Evolutionary conservation across 2,113 vertebrate genomes (phyloP).

Genomic region (Podarcis muralis): DNA sequence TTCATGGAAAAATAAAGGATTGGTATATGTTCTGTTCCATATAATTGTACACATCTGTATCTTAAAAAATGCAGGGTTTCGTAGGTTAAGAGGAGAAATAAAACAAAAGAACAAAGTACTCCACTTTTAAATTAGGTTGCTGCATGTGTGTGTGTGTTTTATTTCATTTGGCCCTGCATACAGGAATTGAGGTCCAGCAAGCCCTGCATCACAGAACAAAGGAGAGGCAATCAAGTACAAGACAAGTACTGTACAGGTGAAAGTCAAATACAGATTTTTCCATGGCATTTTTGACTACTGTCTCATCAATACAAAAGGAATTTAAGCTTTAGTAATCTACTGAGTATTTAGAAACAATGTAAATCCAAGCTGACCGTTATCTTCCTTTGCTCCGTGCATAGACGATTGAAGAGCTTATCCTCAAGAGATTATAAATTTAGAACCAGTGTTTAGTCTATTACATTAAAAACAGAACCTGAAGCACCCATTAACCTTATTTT

Average conservation of each 20-base stretch:
- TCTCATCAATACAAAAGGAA: background rate
- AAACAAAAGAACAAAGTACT: background rate
- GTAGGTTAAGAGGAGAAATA: too few relatives aligned
- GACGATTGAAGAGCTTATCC: background rate
- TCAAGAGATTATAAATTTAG: background rate
- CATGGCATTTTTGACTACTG: background rate
- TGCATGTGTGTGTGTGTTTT: background rate
- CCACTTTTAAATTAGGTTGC: background rate
- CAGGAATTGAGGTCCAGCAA: fast-evolving
- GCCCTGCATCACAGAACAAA: background rate
- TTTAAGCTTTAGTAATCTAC: background rate
- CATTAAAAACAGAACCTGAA: background rate
- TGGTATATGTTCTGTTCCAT: too few relatives aligned
- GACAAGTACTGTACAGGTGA: background rate
- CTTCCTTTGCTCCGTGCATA: fast-evolving
- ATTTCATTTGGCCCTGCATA: background rate
- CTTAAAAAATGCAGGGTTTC: too few relatives aligned
- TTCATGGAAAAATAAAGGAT: too few relatives aligned
- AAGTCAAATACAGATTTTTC: background rate
- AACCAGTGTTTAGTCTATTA: background rate
- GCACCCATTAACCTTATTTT: background rate
- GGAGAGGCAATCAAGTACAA: background rate
- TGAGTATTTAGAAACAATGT: background rate
- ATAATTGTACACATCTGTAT: background rate
- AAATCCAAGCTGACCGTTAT: background rate